These are phyloP conservation scores for Odontomyia ornata DNA, from an alignment of 2,888 invertebrate genomes.

Conservation along the genomic window DNA sequence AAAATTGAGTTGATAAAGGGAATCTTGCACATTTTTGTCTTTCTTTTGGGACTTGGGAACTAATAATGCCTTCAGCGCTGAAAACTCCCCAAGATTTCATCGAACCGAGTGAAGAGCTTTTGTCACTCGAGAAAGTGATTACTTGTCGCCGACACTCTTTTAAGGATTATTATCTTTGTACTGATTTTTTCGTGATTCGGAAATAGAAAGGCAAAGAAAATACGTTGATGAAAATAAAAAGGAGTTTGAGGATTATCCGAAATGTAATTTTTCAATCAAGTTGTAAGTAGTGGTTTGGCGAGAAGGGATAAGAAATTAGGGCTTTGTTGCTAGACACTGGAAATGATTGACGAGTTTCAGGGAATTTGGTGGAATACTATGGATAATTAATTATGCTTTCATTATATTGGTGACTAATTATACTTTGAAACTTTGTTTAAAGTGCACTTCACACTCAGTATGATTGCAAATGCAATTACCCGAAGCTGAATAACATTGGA, in stretches of 20 bases:
- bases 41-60: background rate
- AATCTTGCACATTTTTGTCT: conserved; percentile 5
- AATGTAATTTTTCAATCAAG: conserved; percentile 36
- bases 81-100: background rate
- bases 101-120: conserved; percentile 9
- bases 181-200: background rate
- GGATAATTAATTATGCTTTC: too few species aligned
- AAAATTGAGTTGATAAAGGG: background rate
- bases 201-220: background rate
- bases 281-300: conserved; percentile 9
- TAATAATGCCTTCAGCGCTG: conserved; percentile 15
- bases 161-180: conserved; percentile 31
- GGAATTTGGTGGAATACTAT: too few species aligned
- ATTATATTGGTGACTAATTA: too few species aligned
- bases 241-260: conserved; percentile 9
- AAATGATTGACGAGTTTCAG: too few species aligned
- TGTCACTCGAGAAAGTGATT: conserved; percentile 31
- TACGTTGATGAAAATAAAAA: conserved; percentile 8
- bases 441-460: background rate
- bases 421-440: background rate
- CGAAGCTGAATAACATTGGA: background rate
- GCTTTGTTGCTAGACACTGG: too few species aligned
- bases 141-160: conserved; percentile 34
- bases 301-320: background rate
- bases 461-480: conserved; percentile 9